Evolutionary conservation across 2,113 vertebrate genomes (phyloP).

Genomic region (Podarcis cretensis): DNA sequence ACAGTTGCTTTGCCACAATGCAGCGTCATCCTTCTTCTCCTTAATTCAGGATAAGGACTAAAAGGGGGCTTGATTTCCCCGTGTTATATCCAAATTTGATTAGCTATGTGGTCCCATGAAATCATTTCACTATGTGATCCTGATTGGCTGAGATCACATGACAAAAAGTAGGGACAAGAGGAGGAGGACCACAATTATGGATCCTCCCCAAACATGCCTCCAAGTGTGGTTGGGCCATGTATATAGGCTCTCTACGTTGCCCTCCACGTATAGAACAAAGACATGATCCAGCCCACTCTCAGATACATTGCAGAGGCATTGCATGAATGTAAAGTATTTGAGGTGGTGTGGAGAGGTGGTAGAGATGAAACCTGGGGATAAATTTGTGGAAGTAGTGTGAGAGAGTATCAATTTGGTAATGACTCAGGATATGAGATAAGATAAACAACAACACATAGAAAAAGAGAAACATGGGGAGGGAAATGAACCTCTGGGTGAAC

Average conservation of each 20-base stretch:
- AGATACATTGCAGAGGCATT: not conserved
- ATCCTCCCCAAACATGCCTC: not conserved
- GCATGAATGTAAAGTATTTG: too few relatives aligned
- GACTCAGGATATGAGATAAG: not conserved
- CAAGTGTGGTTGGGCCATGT: not conserved
- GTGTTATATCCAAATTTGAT: not conserved
- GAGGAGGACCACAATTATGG: too few relatives aligned
- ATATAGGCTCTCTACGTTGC: not conserved
- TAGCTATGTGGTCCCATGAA: not conserved
- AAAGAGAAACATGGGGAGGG: not conserved
- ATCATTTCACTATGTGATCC: not conserved
- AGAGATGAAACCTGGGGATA: not conserved
- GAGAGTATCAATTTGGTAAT: not conserved
- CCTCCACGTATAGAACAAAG: not conserved
- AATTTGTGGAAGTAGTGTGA: not conserved
- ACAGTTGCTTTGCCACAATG: not conserved
- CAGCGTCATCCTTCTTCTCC: not conserved
- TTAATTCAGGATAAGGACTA: not conserved
- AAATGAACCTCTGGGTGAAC: not conserved
- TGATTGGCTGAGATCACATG: not conserved
- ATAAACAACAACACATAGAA: too few relatives aligned
- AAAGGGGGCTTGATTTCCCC: not conserved
- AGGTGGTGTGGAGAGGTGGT: not conserved
- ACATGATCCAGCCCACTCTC: not conserved
- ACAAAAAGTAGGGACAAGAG: not conserved